These are phyloP conservation scores for Drosophila santomea DNA, from an alignment of 1,140 invertebrate genomes.

Conservation along the genomic window DNA sequence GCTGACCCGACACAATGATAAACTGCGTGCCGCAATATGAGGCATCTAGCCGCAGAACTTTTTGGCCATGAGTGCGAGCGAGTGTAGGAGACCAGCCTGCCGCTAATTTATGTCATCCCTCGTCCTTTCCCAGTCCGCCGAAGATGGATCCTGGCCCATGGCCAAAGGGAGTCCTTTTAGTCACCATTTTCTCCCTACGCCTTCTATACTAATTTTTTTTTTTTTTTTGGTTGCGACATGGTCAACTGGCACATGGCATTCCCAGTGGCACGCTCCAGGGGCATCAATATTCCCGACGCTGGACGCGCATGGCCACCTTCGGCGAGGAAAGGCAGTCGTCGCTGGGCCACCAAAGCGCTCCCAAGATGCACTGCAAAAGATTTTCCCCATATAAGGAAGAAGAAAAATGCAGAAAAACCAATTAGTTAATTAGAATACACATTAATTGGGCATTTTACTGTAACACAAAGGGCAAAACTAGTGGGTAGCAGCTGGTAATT, in stretches of 20 bases:
- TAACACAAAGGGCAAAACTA: too few relatives aligned
- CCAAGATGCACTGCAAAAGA: conserved; percentile 7
- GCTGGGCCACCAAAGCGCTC: conserved; percentile 7
- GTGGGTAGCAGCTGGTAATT: too few relatives aligned
- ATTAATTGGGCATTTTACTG: background rate
- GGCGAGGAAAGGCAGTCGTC: conserved; percentile 33
- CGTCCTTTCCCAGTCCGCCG: background rate
- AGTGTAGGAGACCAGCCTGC: conserved; percentile 34
- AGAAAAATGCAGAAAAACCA: too few relatives aligned
- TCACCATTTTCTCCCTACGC: background rate
- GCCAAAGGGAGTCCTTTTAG: conserved; percentile 3
- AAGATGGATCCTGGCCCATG: conserved; percentile 34
- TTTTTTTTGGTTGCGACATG: conserved; percentile 15
- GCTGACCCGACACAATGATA: conserved; percentile 65
- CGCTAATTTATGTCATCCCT: conserved; percentile 63
- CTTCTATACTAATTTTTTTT: background rate
- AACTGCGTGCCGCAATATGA: conserved; percentile 64
- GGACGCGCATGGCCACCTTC: conserved; percentile 60
- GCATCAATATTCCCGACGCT: conserved; percentile 71
- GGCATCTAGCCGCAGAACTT: conserved; percentile 58
- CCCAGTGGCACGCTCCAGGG: conserved; percentile 66
- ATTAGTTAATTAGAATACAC: background rate
- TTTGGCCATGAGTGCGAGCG: conserved; percentile 33
- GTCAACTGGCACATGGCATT: conserved; percentile 67
- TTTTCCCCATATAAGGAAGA: too few relatives aligned